Percentiles rank a stretch among this genome's conserved stretches.
Evolutionary conservation across 2,797 vertebrate species (phyloP).

Genomic region (Merluccius polli): DNA sequence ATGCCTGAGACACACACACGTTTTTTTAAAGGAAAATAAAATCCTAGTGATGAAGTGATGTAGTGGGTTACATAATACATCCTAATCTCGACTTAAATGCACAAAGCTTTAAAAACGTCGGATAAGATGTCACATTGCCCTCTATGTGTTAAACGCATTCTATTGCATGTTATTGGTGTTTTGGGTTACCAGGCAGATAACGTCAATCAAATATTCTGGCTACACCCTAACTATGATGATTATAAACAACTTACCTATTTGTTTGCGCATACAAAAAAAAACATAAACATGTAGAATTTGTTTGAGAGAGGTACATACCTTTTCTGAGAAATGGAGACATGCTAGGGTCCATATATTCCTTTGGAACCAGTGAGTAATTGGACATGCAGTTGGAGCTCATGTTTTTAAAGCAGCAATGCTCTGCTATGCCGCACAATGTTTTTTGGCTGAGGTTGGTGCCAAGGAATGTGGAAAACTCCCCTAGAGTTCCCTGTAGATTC

Average conservation of each 20-base stretch:
- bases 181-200: not conserved
- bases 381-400: slow-evolving; percentile 83
- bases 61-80: not conserved
- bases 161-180: not conserved
- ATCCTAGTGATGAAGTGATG: not conserved
- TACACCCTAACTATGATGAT: not conserved
- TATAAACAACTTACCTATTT: not conserved
- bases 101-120: not conserved
- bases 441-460: slow-evolving; percentile 64
- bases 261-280: not conserved
- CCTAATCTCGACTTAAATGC: not conserved
- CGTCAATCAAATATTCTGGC: not conserved
- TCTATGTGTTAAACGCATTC: not conserved
- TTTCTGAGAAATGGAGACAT: slow-evolving; percentile 79
- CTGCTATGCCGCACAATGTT: slow-evolving; percentile 64
- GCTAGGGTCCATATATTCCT: slow-evolving; percentile 67
- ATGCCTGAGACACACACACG: slow-evolving; percentile 41
- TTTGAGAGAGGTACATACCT: slow-evolving; percentile 63
- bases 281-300: not conserved
- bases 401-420: slow-evolving; percentile 68
- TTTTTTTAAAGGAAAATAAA: not conserved
- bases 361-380: slow-evolving; percentile 78
- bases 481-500: slow-evolving; percentile 71
- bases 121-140: not conserved
- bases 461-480: slow-evolving; percentile 70